Evolutionary conservation across 2,888 invertebrate species (phyloP).

Genomic region (Pantelozetes paolii): DNA sequence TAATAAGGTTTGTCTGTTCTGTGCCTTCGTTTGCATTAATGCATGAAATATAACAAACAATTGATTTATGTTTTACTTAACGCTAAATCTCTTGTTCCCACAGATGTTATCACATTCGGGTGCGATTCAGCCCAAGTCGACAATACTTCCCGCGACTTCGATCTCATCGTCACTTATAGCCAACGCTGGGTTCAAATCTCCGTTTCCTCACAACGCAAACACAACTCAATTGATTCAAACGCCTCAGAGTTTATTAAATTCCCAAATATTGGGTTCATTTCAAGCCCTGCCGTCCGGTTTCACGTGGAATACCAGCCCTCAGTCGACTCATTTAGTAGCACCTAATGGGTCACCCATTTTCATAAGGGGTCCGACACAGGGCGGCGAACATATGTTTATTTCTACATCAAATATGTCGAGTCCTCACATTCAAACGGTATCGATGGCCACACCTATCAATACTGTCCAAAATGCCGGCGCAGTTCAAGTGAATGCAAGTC

Average conservation of each 20-base stretch:
- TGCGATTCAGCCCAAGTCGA: constrained; percentile 19
- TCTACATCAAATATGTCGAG: constrained; percentile 33
- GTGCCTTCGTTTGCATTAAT: background rate
- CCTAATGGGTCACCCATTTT: constrained; percentile 35
- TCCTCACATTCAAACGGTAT: constrained; percentile 36
- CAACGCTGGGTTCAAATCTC: background rate
- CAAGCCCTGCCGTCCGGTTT: constrained; percentile 8
- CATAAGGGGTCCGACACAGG: background rate
- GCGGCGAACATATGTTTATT: constrained; percentile 36
- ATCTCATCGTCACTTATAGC: constrained; percentile 32
- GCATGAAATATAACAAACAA: background rate
- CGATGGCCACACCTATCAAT: constrained; percentile 30
- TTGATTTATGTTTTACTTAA: too few species aligned
- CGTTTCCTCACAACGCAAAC: background rate
- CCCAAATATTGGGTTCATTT: constrained; percentile 28
- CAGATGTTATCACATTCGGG: background rate
- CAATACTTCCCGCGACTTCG: constrained; percentile 20
- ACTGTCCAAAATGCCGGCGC: background rate
- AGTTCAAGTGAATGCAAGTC: constrained; percentile 27
- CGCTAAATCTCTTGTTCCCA: too few species aligned
- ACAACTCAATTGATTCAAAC: constrained; percentile 13
- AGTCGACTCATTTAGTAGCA: constrained; percentile 29
- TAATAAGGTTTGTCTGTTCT: constrained; percentile 25
- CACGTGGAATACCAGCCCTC: constrained; percentile 34
- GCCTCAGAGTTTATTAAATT: background rate